Percentiles rank a stretch among this genome's conserved stretches.
Evolutionary conservation across 2,113 vertebrate genomes (phyloP).

Genomic region (Globicephala melas): DNA sequence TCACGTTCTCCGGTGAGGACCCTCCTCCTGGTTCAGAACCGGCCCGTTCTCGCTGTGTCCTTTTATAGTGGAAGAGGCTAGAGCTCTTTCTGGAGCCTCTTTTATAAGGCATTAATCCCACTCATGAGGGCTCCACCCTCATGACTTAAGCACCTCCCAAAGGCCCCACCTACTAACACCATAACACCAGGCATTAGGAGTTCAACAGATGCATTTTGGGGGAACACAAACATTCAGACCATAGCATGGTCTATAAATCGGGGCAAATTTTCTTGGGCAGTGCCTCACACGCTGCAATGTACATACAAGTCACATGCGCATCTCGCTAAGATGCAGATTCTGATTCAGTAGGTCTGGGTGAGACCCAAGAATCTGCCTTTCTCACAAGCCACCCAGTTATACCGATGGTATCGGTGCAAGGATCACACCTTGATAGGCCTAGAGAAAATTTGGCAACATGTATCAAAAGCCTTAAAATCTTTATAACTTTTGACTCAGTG

Average conservation of each 20-base stretch:
- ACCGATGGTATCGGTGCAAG: background rate
- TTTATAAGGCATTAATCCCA: background rate
- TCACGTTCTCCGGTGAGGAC: background rate
- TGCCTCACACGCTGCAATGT: background rate
- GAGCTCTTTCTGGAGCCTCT: background rate
- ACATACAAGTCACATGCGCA: background rate
- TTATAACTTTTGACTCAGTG: background rate
- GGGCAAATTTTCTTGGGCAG: background rate
- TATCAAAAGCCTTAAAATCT: background rate
- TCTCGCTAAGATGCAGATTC: background rate
- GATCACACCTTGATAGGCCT: background rate
- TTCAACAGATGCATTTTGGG: background rate
- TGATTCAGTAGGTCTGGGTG: background rate
- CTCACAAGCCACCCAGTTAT: background rate
- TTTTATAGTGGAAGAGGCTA: background rate
- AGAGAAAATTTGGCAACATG: background rate
- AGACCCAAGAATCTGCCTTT: background rate
- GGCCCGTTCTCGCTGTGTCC: background rate
- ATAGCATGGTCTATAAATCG: background rate
- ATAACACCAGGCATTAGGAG: background rate
- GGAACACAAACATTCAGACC: background rate
- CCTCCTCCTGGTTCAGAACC: background rate
- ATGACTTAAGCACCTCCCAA: background rate
- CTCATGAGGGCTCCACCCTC: background rate
- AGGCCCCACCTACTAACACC: background rate